Evolutionary conservation across 2,888 invertebrate genomes (phyloP).

Genomic region (Mythimna lalbum): DNA sequence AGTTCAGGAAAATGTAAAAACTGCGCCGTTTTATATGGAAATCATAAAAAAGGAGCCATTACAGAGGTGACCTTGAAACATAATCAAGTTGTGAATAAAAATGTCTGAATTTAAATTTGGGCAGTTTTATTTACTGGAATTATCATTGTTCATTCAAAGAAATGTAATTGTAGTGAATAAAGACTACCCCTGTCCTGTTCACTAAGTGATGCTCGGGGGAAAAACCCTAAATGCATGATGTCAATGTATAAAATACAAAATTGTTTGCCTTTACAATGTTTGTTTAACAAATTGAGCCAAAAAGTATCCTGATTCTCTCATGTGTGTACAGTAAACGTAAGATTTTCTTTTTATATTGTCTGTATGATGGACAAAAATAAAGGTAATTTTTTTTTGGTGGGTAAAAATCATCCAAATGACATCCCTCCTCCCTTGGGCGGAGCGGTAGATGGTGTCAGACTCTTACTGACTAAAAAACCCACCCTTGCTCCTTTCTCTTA

Average conservation of each 20-base stretch:
- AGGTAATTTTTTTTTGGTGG: too few species aligned
- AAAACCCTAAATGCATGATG: conserved; percentile 20
- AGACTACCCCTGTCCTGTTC: conserved; percentile 19
- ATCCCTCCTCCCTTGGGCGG: too few species aligned
- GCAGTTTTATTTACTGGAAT: conserved; percentile 30
- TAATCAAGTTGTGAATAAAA: conserved; percentile 40
- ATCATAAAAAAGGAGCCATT: conserved; percentile 34
- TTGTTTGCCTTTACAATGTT: conserved; percentile 19
- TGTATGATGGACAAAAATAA: too few species aligned
- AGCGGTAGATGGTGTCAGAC: too few species aligned
- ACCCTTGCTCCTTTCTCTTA: too few species aligned
- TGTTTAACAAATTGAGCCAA: conserved; percentile 1
- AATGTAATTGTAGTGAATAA: conserved; percentile 23
- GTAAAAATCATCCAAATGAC: too few species aligned
- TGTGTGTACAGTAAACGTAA: neutral
- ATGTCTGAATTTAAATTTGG: conserved; percentile 17
- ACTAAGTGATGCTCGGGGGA: conserved; percentile 2
- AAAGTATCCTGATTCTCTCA: conserved; percentile 3
- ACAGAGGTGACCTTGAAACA: conserved; percentile 45
- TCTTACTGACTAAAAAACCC: too few species aligned
- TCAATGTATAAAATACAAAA: neutral
- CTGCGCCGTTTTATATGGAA: conserved; percentile 7
- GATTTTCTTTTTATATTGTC: too few species aligned
- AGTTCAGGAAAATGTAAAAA: conserved; percentile 16
- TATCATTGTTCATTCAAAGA: conserved; percentile 29